Evolutionary conservation across 2,113 vertebrate genomes (phyloP), one percentile per base, ranked within the genome.

Genomic region (Hassar affinis): DNA sequence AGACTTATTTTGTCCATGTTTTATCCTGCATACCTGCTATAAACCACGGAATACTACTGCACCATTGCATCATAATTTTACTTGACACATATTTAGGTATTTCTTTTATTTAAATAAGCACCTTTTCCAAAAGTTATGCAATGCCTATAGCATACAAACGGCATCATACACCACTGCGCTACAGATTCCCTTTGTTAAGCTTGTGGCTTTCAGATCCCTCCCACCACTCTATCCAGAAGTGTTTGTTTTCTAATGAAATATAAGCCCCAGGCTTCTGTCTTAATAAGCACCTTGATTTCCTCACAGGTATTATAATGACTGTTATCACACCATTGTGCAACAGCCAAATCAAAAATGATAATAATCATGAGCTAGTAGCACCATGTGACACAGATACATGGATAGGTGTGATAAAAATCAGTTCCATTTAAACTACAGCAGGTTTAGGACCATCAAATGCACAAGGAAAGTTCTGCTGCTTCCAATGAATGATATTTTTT

Each of bases 261-360:
- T 79, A 54, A 81, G 42, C 35, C 85, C 88, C 84, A 82, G 88
- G 89, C 88, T 85, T 87, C 90, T 87, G 90, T 87, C 90, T 87
- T 91, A 91, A 92, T 91, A 93, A 91, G 91, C 88, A 88, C 88
- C 61, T 81, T 78, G 74, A 80, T 84, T 27, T 90, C 90, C 92
- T 93, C 91, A 91, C 92, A 83, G 90, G 89, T 90, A 79, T 84
- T 87, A 82, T 94, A 92, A 94, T 93, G 90, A 93, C 92, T 94
- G 91, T 94, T 92, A 94, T 93, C 93, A 94, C 92, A 92, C 92
- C 87, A 90, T 86, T 84, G 85, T 91, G 79, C 42, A 86, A 86
- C 81, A 86, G 87, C 83, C 86, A 86, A 82, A 84, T 74, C 68
- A 85, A 85, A 86, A 92, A 90, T 90, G 90, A 89, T 93, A 93